A percentile compares a stretch with the other conserved stretches of the same genome.
phyloP scores from a whole-genome alignment of 1,140 invertebrate genomes.

The Sarcophaga peregrina region DNA sequence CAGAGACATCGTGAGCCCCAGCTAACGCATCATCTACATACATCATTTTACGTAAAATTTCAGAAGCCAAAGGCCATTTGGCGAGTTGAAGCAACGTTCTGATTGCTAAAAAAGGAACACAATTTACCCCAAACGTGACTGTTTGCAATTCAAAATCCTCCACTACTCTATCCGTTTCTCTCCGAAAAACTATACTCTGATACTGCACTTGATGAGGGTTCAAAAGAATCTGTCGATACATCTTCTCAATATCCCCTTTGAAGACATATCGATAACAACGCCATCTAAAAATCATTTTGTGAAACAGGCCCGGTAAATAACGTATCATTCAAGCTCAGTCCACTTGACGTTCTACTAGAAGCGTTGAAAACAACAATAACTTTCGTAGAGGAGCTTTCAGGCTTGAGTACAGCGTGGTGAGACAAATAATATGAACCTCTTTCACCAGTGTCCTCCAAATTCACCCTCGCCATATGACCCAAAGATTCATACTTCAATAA shows the following conservation, averaged over 20 bases:
- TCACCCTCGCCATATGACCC: neutral
- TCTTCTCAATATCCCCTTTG: neutral
- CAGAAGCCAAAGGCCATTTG: neutral
- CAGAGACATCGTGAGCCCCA: neutral
- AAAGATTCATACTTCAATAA: neutral
- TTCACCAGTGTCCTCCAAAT: neutral
- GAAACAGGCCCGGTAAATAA: too few relatives aligned
- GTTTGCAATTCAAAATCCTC: neutral
- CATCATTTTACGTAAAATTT: too few relatives aligned
- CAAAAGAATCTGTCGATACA: too few relatives aligned
- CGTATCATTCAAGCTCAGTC: too few relatives aligned
- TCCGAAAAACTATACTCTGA: neutral
- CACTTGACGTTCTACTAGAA: too few relatives aligned
- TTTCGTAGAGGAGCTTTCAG: too few relatives aligned
- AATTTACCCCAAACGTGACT: neutral
- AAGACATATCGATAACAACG: slow-evolving; percentile 15
- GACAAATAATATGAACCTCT: too few relatives aligned
- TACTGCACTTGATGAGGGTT: too few relatives aligned
- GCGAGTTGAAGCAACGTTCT: neutral
- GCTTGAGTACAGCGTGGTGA: too few relatives aligned
- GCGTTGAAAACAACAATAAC: too few relatives aligned
- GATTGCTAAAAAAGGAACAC: neutral
- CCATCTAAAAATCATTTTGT: too few relatives aligned
- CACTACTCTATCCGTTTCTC: neutral
- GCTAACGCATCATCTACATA: neutral